phyloP scores from a whole-genome alignment of 2,113 vertebrate species.

The Miniopterus natalensis region DNA sequence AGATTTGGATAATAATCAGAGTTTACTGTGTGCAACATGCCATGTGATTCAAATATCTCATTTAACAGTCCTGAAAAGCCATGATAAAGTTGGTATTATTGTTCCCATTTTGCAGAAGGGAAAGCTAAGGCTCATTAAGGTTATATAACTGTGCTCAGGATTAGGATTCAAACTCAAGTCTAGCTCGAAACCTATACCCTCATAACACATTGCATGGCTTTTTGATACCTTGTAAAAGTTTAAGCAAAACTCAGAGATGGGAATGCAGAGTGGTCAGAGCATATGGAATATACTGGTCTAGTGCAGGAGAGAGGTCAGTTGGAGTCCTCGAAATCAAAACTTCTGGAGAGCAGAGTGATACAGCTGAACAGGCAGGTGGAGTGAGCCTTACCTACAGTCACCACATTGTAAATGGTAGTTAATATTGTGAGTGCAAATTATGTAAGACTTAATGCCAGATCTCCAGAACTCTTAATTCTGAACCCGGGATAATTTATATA shows the following conservation, averaged over 20 bases:
- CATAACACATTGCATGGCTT: neutral
- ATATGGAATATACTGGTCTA: neutral
- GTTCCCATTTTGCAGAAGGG: slow-evolving; percentile 29
- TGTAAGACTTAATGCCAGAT: neutral
- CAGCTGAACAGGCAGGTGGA: neutral
- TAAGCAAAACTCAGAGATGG: slow-evolving; percentile 5
- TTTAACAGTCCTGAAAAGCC: neutral
- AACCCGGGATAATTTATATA: slow-evolving; percentile 66
- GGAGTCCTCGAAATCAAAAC: neutral
- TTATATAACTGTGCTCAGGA: neutral
- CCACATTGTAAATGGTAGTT: neutral
- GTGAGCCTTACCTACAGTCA: neutral
- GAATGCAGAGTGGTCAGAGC: neutral
- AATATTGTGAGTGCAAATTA: neutral
- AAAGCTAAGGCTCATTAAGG: neutral
- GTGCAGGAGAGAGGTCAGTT: neutral
- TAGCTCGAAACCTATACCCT: neutral
- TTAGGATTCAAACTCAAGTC: slow-evolving; percentile 35
- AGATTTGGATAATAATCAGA: slow-evolving; percentile 30
- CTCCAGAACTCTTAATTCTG: slow-evolving; percentile 11
- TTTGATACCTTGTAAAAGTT: neutral
- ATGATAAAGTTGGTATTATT: neutral
- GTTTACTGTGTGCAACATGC: neutral
- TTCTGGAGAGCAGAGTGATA: neutral
- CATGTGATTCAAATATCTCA: slow-evolving; percentile 33